Evolutionary conservation across 2,888 invertebrate genomes (phyloP).

Genomic region (Melangyna quadrimaculata): DNA sequence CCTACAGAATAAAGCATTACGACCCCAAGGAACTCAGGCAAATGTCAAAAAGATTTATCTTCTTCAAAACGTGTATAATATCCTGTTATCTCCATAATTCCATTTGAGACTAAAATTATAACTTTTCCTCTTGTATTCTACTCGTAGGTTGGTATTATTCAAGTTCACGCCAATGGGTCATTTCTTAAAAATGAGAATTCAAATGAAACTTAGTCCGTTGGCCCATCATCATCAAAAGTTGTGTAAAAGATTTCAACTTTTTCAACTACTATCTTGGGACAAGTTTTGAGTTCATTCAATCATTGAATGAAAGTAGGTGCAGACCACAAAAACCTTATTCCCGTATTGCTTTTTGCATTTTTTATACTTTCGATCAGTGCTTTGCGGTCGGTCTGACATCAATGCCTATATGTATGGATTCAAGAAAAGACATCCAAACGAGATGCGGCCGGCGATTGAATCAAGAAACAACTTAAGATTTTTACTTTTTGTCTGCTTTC

Average conservation of each 20-base stretch:
- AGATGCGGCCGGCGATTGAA: conserved; percentile 10
- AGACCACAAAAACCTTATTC: not conserved
- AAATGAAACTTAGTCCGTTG: conserved; percentile 5
- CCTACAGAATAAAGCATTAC: not conserved
- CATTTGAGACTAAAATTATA: conserved; percentile 25
- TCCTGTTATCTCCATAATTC: conserved; percentile 21
- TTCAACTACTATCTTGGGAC: conserved; percentile 17
- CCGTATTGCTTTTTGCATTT: not conserved
- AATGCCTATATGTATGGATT: conserved; percentile 15
- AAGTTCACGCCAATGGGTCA: conserved; percentile 31
- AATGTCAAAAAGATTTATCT: conserved; percentile 11
- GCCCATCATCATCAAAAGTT: not conserved
- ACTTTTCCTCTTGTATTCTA: not conserved
- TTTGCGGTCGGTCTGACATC: too few relatives aligned
- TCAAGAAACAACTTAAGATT: not conserved
- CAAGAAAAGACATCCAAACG: not conserved
- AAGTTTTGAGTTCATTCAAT: conserved; percentile 29
- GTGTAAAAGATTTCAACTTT: conserved; percentile 19
- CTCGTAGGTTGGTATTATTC: conserved; percentile 3
- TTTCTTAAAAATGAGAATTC: conserved; percentile 13
- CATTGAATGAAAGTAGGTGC: conserved; percentile 14
- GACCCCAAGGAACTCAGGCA: not conserved
- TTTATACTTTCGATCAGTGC: not conserved
- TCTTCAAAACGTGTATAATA: conserved; percentile 17
- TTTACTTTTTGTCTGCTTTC: not conserved